Evolutionary conservation across 2,113 vertebrate genomes (phyloP), one percentile per base, ranked within the genome.

Genomic region (Coptodon bakossiorum): DNA sequence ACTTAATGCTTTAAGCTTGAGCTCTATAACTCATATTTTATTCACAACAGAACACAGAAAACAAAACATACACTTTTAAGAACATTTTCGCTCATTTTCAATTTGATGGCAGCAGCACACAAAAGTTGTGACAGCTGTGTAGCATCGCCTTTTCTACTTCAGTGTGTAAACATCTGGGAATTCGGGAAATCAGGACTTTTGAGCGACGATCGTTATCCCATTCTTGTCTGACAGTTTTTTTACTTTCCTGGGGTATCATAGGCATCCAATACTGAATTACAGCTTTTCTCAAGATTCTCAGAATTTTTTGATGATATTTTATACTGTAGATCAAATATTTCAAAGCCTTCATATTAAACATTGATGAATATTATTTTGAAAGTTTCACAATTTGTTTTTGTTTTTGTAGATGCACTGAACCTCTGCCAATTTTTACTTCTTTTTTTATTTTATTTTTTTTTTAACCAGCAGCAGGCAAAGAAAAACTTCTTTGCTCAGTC

Each of bases 381-480:
- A 14, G 63, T 40, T 40, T 3, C 59, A 36, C 16, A 36, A 34
- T 16, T 63, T 34, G 52, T 22, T 16, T 12, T n/a, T 24, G 40
- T 11, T 40, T 71, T 71, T 71, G 66, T 24, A 43, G n/a, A 43
- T 71, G 36, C 36, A 24, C 7, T 9, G 36, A 71, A 71, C 36
- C 63, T 6, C 12, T 24, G 63, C 11, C n/a, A 40, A 43, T 2
- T 24, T 43, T 14, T 43, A 24, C 7, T 43, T 14, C 5, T 43
- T 71, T 24, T 14, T 71, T 9, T 14, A 1, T 9, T 40, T 68
- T 8, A 22, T 1, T 0, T 22, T 68, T 71, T 14, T 40, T 40
- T 68, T 68, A 43, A 71, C 2, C n/a, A 24, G n/a, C 63, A 71
- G 36, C n/a, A 16, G 66, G 11, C 7, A 24, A 43, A 71, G 12